Conservation (phyloP, 2,797 vertebrate genomes). For the Prunella strophiata region DNA sequence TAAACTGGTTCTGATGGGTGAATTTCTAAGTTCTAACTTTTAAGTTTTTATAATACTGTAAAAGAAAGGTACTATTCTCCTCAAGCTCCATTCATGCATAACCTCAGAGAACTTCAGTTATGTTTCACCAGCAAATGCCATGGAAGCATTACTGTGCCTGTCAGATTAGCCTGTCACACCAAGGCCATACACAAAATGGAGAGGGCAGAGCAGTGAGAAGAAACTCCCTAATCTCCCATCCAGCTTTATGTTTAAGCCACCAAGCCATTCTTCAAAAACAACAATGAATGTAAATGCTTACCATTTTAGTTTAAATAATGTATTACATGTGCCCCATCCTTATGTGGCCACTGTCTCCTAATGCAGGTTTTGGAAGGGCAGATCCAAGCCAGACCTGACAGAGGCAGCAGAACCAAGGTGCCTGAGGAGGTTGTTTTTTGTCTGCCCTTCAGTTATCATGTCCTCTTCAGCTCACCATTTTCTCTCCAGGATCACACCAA, state of each 20-base stretch:
- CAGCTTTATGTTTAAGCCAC: background rate
- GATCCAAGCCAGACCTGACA: background rate
- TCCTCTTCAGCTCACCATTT: background rate
- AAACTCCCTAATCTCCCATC: background rate
- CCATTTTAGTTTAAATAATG: background rate
- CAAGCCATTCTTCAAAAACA: background rate
- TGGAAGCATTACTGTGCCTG: background rate
- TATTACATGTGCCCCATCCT: background rate
- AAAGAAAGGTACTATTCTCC: background rate
- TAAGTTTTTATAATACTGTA: background rate
- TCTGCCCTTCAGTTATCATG: background rate
- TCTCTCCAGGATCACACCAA: background rate
- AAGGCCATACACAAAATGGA: background rate
- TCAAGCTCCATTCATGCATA: background rate
- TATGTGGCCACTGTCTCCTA: background rate
- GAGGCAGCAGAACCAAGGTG: background rate
- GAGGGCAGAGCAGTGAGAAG: background rate
- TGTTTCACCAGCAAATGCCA: background rate
- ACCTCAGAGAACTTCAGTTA: background rate
- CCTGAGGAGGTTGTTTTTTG: fast-evolving
- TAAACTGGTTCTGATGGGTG: background rate
- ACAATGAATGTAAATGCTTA: background rate
- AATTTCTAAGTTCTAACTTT: background rate
- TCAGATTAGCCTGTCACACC: background rate
- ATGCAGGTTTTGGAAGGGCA: background rate